Percentiles rank a stretch among this genome's conserved stretches.
Conservation (phyloP, 2,113 vertebrate species). For the Desmodus rotundus region DNA sequence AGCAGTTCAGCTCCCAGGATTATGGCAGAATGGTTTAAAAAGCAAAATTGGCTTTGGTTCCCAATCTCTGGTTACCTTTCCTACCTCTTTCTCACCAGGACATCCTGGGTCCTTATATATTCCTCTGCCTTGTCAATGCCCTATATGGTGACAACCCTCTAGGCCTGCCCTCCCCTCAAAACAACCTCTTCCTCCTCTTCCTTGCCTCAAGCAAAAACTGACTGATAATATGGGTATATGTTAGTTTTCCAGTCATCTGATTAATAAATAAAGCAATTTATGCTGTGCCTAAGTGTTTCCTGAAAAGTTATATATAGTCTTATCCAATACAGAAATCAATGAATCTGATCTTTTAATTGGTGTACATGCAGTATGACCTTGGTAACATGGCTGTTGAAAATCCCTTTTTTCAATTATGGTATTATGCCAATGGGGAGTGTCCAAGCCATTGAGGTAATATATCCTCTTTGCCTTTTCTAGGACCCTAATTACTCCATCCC, state of each 20-base stretch:
- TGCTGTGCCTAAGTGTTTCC: neutral
- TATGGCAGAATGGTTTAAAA: neutral
- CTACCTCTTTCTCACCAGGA: neutral
- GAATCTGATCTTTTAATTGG: conserved; percentile 33
- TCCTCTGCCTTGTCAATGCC: neutral
- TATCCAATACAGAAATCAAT: neutral
- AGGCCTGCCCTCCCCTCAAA: neutral
- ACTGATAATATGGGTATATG: neutral
- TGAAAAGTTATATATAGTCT: neutral
- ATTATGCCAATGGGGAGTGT: neutral
- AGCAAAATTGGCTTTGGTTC: neutral
- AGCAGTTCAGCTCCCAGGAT: neutral
- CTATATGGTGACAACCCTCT: neutral
- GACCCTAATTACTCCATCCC: neutral
- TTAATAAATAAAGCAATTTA: conserved; percentile 33
- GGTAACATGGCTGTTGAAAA: neutral
- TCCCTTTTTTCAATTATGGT: neutral
- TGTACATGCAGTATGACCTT: conserved; percentile 12
- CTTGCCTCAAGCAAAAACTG: neutral
- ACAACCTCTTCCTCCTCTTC: neutral
- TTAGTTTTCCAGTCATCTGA: neutral
- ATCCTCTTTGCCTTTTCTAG: conserved; percentile 5
- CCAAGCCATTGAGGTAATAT: neutral
- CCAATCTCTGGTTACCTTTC: neutral
- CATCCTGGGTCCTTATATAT: neutral